Base-by-base conservation (phyloP, 2,888 invertebrate genomes). In the Marasmarcha lunaedactyla region DNA sequence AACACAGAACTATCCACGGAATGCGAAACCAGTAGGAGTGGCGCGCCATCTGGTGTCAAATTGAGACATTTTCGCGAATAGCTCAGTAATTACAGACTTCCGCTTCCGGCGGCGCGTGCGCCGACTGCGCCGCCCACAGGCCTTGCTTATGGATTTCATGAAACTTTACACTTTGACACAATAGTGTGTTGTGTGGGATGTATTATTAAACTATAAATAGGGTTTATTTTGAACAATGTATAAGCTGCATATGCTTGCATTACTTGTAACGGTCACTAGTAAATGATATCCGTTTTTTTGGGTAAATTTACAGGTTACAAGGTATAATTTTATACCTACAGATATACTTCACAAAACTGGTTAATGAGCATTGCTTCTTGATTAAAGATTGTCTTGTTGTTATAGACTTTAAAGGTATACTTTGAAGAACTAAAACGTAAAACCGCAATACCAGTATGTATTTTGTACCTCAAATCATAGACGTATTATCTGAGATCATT, bases 11-110 rank as follows among this genome's bases (percentile, higher is more conserved):
- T 30, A 30, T 30, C 11, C 30, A 30, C 4, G 11, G 30, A 30
- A 30, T 30, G 4, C 11, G 5, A 9, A 25, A 9, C 25, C 9
- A 25, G 5, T 25, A 6, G 5, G 25, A 6, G 25, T 25, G n/a
- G 30, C 30, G 30, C 30, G 30, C 30, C 30, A 30, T 30, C 30
- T 30, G 30, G 30, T 13, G 34, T 12, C 54, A 55, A 63, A 79
- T 81, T 76, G 72, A 79, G 77, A 81, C 71, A 79, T 81, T 76
- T 74, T 81, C 72, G 78, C 76, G 49, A 78, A 78, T 79, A 68
- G 66, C 61, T 50, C 47, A 62, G 59, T 81, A 81, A 83, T 81
- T 78, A 81, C 64, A 59, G 46, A 67, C 67, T 78, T 83, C 81
- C 81, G 78, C 48, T 67, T 78, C 78, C 81, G 76, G 64, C 43